phyloP scores from a whole-genome alignment of 2,797 vertebrate genomes.

The Sebastes hubbsi region DNA sequence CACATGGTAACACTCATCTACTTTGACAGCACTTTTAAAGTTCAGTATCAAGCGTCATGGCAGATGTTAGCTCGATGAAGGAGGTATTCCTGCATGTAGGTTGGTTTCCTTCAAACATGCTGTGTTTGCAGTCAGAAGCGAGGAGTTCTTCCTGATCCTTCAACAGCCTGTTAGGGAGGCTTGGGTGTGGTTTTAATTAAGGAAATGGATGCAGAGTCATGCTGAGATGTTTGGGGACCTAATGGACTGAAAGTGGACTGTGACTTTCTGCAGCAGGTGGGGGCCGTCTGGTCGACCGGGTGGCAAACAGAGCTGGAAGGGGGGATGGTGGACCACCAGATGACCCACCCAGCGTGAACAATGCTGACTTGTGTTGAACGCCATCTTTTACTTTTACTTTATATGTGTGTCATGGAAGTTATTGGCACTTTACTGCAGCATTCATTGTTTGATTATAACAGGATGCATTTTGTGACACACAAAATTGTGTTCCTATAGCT shows the following conservation, averaged over 20 bases:
- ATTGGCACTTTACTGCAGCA: background rate
- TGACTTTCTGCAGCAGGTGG: conserved; percentile 48
- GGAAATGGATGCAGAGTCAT: conserved; percentile 55
- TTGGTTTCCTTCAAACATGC: conserved; percentile 19
- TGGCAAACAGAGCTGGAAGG: conserved; percentile 14
- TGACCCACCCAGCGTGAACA: conserved; percentile 36
- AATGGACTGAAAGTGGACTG: conserved; percentile 36
- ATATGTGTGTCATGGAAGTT: background rate
- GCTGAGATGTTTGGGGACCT: conserved; percentile 32
- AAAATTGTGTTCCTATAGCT: background rate
- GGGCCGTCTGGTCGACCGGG: conserved; percentile 5
- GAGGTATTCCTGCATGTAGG: background rate
- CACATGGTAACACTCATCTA: background rate
- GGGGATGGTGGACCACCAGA: conserved; percentile 36
- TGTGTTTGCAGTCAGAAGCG: background rate
- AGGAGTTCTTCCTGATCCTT: conserved; percentile 36
- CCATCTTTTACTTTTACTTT: background rate
- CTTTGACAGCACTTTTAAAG: background rate
- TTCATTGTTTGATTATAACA: background rate
- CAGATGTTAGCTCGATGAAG: background rate
- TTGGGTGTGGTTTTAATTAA: conserved; percentile 53
- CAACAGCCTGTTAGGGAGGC: background rate
- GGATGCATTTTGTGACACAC: background rate
- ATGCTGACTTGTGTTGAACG: conserved; percentile 13
- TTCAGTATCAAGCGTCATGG: background rate